Conservation (phyloP, 2,888 invertebrate genomes). For the Cantharis rustica region DNA sequence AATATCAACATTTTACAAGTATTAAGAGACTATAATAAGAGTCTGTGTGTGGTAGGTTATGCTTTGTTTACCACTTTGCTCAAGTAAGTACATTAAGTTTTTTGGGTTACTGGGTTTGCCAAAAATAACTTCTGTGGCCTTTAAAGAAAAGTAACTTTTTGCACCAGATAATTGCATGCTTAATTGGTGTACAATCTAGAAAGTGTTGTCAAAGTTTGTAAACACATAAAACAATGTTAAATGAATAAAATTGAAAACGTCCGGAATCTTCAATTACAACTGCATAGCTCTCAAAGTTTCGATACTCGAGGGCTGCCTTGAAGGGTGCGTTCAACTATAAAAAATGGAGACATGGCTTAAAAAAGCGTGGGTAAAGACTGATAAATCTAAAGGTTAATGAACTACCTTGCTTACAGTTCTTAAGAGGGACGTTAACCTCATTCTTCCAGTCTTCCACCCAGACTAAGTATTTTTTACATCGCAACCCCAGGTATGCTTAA, state of each 20-base stretch:
- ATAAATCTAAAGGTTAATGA: neutral
- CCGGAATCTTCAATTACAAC: neutral
- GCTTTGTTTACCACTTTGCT: constrained; percentile 29
- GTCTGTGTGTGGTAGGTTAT: constrained; percentile 31
- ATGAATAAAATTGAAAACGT: too few relatives aligned
- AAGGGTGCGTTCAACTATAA: neutral
- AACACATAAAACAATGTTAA: neutral
- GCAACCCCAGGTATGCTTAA: neutral
- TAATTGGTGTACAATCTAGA: neutral
- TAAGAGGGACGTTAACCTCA: neutral
- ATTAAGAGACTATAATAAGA: neutral
- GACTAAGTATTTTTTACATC: neutral
- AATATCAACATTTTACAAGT: neutral
- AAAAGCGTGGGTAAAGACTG: neutral
- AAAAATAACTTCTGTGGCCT: constrained; percentile 28
- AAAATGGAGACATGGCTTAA: neutral
- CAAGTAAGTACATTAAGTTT: constrained; percentile 21
- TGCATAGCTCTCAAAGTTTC: neutral
- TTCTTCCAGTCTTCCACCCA: neutral
- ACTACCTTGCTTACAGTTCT: neutral
- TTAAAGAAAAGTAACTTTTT: constrained; percentile 23
- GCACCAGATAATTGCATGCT: constrained; percentile 7
- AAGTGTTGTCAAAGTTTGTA: neutral
- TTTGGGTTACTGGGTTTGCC: constrained; percentile 35
- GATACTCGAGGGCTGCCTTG: neutral